phyloP scores from a whole-genome alignment of 1,140 invertebrate genomes.

The Drosophila yakuba region DNA sequence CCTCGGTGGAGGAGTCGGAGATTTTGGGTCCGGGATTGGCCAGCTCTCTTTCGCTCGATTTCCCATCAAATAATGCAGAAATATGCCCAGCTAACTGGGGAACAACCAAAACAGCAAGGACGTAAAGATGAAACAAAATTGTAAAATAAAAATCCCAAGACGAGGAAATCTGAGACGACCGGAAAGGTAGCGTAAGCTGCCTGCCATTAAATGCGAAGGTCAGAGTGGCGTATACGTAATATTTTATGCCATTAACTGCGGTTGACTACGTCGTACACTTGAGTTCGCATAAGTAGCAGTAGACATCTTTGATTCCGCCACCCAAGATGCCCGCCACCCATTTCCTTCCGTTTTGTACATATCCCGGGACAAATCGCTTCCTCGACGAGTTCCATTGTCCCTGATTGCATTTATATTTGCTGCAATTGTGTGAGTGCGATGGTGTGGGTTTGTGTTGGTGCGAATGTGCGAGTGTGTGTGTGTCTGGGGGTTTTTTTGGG shows the following conservation, averaged over 20 bases:
- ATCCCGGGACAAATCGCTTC: conserved; percentile 54
- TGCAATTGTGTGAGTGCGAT: conserved; percentile 45
- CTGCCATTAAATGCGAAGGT: conserved; percentile 36
- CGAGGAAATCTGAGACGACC: conserved; percentile 29
- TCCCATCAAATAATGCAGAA: conserved; percentile 74
- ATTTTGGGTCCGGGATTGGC: conserved; percentile 14
- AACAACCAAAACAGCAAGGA: conserved; percentile 5
- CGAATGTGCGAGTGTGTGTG: not conserved
- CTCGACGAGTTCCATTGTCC: conserved; percentile 41
- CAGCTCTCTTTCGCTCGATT: conserved; percentile 51
- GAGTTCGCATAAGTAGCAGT: conserved; percentile 36
- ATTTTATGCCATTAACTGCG: conserved; percentile 47
- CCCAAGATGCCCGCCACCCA: not conserved
- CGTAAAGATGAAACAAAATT: conserved; percentile 35
- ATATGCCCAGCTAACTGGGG: conserved; percentile 49
- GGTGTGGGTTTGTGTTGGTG: not conserved
- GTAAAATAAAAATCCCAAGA: conserved; percentile 45
- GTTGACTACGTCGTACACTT: conserved; percentile 13
- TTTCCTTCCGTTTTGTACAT: conserved; percentile 41
- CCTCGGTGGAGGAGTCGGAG: not conserved
- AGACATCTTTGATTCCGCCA: conserved; percentile 35
- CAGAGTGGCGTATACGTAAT: conserved; percentile 63
- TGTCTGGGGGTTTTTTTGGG: conserved; percentile 13
- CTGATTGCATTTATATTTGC: conserved; percentile 70
- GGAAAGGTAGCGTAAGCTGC: conserved; percentile 42